Conservation (phyloP, 2,888 invertebrate genomes). For the Caenorhabditis auriculariae region DNA sequence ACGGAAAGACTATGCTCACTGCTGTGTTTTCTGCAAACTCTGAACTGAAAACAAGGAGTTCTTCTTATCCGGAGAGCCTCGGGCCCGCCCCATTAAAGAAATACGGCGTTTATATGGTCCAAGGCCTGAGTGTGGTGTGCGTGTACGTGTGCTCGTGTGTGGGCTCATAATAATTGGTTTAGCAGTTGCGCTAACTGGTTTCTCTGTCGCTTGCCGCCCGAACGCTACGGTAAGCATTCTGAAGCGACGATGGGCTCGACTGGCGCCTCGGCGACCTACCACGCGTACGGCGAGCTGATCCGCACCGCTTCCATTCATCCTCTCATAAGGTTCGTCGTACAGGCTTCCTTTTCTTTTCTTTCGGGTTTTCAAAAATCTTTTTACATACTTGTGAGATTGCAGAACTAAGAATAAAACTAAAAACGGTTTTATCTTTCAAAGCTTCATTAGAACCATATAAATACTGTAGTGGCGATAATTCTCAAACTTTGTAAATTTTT, state of each 20-base stretch:
- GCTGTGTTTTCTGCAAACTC: too few species aligned
- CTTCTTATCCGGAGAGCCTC: too few species aligned
- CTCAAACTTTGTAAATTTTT: too few species aligned
- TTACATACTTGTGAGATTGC: background rate
- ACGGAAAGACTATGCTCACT: too few species aligned
- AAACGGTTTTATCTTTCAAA: too few species aligned
- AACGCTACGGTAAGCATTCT: constrained; percentile 13
- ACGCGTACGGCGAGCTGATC: constrained; percentile 52
- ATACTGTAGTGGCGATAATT: too few species aligned
- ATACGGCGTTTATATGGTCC: too few species aligned
- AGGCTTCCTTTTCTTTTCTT: background rate
- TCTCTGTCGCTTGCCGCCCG: constrained; percentile 13
- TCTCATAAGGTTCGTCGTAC: constrained; percentile 27
- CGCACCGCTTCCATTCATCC: constrained; percentile 54
- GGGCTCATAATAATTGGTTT: too few species aligned
- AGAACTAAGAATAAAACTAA: background rate
- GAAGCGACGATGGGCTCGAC: constrained; percentile 43
- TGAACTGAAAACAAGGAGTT: too few species aligned
- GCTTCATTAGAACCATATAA: too few species aligned
- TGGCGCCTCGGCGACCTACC: constrained; percentile 49
- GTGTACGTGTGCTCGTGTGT: too few species aligned
- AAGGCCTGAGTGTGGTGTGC: too few species aligned
- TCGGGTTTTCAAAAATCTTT: background rate
- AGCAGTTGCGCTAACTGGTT: constrained; percentile 17
- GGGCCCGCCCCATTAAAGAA: background rate